Evolutionary conservation across 2,888 invertebrate species (phyloP).

Genomic region (Elegia similella): DNA sequence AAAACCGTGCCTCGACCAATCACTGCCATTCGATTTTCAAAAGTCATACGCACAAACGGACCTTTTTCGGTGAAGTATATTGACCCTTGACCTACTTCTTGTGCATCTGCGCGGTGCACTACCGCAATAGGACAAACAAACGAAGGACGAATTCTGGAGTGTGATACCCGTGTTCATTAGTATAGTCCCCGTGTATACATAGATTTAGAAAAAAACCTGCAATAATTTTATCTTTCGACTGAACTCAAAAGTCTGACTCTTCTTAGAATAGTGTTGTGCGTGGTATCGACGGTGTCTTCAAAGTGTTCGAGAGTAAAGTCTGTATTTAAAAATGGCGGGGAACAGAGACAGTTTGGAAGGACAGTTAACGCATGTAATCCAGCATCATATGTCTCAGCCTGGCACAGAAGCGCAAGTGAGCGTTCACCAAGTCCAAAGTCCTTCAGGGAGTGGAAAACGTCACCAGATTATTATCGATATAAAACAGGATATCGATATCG

Average conservation of each 20-base stretch:
- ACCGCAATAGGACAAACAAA: slow-evolving; percentile 46
- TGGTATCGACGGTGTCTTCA: slow-evolving; percentile 14
- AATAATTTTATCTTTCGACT: slow-evolving; percentile 57
- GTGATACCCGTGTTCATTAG: slow-evolving; percentile 79
- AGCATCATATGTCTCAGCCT: slow-evolving; percentile 66
- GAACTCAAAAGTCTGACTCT: slow-evolving; percentile 58
- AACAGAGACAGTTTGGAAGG: slow-evolving; percentile 60
- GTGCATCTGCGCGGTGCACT: slow-evolving; percentile 66
- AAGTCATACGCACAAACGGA: slow-evolving; percentile 42
- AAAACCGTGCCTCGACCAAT: slow-evolving; percentile 43
- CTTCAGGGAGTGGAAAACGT: slow-evolving; percentile 66
- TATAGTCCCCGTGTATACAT: slow-evolving; percentile 38
- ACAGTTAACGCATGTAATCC: slow-evolving; percentile 69
- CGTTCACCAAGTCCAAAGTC: slow-evolving; percentile 70
- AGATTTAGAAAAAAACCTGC: slow-evolving; percentile 35
- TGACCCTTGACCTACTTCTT: slow-evolving; percentile 70
- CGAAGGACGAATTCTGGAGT: slow-evolving; percentile 39
- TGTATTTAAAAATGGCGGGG: slow-evolving; percentile 61
- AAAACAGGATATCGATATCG: slow-evolving; percentile 76
- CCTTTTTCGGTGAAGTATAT: slow-evolving; percentile 45
- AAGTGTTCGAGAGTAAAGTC: slow-evolving; percentile 33
- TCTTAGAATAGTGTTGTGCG: slow-evolving; percentile 38
- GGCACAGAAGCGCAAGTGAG: slow-evolving; percentile 71
- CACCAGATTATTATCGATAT: slow-evolving; percentile 79
- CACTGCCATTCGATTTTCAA: slow-evolving; percentile 49